These are phyloP conservation scores for Arge pagana DNA, from an alignment of 2,888 invertebrate genomes.

Conservation along the genomic window DNA sequence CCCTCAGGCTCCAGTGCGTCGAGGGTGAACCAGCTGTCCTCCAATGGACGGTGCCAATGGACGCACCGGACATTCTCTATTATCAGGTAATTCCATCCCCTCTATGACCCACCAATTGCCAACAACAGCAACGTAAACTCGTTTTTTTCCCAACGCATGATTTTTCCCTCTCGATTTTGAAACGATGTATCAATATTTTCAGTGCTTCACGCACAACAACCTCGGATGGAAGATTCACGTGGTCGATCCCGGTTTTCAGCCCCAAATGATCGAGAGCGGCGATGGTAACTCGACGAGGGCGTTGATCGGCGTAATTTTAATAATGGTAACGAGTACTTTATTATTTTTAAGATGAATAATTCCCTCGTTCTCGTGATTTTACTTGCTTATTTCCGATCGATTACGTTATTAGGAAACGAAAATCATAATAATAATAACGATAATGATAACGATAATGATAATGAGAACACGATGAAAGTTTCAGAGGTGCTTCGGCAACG, in stretches of 20 bases:
- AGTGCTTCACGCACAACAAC: conserved; percentile 93
- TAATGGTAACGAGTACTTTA: conserved; percentile 12
- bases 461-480: conserved; percentile 13
- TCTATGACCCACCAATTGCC: neutral
- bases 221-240: conserved; percentile 93
- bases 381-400: too few relatives aligned
- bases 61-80: conserved; percentile 83
- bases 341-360: conserved; percentile 16
- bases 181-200: conserved; percentile 44
- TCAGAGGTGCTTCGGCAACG: conserved; percentile 12
- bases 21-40: conserved; percentile 76
- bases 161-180: neutral
- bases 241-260: conserved; percentile 69
- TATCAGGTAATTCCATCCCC: conserved; percentile 77
- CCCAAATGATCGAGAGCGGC: conserved; percentile 47
- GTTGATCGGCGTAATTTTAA: conserved; percentile 1
- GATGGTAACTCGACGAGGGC: conserved; percentile 2
- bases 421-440: conserved; percentile 8
- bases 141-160: neutral
- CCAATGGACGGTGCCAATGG: conserved; percentile 83
- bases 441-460: conserved; percentile 28
- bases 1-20: conserved; percentile 76
- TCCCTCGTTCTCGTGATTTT: neutral
- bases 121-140: neutral
- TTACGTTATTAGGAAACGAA: neutral